phyloP scores from a whole-genome alignment of 2,113 vertebrate genomes.

The Dromas ardeola region DNA sequence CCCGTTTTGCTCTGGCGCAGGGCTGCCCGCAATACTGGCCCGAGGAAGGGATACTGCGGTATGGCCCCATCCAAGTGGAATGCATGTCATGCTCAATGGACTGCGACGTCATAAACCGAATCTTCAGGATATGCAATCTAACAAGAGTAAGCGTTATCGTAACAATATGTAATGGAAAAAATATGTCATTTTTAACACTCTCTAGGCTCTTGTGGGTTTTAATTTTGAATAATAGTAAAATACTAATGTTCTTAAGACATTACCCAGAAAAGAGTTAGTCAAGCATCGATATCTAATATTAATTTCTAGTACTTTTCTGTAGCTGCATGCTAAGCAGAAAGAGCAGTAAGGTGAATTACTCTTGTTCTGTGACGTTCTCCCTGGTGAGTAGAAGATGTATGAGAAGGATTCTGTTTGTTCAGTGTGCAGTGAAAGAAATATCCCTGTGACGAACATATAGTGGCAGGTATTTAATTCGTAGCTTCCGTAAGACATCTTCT shows the following conservation, averaged over 20 bases:
- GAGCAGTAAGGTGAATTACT: not conserved
- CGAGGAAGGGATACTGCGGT: constrained; percentile 92
- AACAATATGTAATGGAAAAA: not conserved
- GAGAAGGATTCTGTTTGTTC: not conserved
- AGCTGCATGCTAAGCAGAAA: not conserved
- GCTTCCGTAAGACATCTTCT: not conserved
- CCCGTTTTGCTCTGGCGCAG: constrained; percentile 69
- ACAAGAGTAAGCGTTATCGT: constrained; percentile 84
- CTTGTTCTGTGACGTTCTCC: not conserved
- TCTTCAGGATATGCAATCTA: constrained; percentile 99
- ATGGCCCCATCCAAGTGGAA: constrained; percentile 96
- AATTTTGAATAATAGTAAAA: not conserved
- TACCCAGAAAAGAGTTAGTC: not conserved
- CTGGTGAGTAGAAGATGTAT: not conserved
- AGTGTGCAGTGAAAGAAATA: not conserved
- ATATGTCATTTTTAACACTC: not conserved
- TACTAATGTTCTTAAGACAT: not conserved
- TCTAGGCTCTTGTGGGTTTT: not conserved
- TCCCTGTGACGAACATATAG: not conserved
- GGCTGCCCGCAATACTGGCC: constrained; percentile 99
- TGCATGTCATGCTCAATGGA: constrained; percentile 99
- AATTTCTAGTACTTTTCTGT: not conserved
- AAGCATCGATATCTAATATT: not conserved
- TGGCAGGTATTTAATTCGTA: not conserved
- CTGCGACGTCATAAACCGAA: constrained; percentile 93